Evolutionary conservation across 2,797 vertebrate genomes (phyloP).

Genomic region (Leptatherina wallacei): DNA sequence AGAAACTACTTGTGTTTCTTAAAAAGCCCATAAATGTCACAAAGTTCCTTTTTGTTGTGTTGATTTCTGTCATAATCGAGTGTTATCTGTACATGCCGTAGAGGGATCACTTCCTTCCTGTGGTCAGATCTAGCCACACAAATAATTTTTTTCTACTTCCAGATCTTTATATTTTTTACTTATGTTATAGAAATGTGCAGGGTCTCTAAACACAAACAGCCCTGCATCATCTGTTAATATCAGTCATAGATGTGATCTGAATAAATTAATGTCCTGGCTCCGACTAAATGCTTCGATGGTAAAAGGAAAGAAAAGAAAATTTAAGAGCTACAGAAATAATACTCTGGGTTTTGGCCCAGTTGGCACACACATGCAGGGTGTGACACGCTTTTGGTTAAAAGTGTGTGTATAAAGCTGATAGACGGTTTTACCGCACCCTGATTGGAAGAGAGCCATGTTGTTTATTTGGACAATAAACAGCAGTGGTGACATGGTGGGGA

Average conservation of each 20-base stretch:
- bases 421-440: slow-evolving; percentile 50
- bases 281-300: neutral
- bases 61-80: slow-evolving; percentile 2
- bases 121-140: neutral
- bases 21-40: neutral
- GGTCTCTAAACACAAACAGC: neutral
- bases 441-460: slow-evolving; percentile 34
- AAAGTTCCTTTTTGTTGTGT: slow-evolving; percentile 1
- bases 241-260: slow-evolving; percentile 5
- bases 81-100: neutral
- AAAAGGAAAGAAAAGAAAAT: neutral
- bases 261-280: slow-evolving; percentile 12
- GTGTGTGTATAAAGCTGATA: slow-evolving; percentile 58
- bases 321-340: neutral
- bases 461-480: neutral
- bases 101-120: neutral
- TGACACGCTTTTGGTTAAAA: slow-evolving; percentile 2
- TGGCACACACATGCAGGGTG: slow-evolving; percentile 44
- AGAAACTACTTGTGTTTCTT: slow-evolving; percentile 4
- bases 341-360: neutral
- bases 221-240: slow-evolving; percentile 1
- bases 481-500: neutral
- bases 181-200: slow-evolving; percentile 1
- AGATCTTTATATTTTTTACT: slow-evolving; percentile 37
- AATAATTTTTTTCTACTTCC: slow-evolving; percentile 32